Conservation (phyloP, 2,888 invertebrate species). For the Ornithoptera alexandrae region DNA sequence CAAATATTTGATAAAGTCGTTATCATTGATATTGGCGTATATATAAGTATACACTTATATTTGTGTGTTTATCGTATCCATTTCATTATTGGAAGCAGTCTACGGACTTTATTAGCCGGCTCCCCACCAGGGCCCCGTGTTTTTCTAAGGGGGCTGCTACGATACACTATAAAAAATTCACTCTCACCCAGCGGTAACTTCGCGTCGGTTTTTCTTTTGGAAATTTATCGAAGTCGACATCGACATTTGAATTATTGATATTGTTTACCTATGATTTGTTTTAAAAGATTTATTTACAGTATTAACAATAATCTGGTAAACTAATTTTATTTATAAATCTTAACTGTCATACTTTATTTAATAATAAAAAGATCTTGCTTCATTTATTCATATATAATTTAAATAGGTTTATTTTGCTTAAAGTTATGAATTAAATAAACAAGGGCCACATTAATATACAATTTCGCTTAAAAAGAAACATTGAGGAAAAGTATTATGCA, state of each 20-base stretch:
- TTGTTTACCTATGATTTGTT: conserved; percentile 28
- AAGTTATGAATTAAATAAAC: too few species aligned
- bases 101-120: conserved; percentile 66
- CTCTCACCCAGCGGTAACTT: conserved; percentile 45
- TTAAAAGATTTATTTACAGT: too few species aligned
- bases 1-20: background rate
- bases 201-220: conserved; percentile 56
- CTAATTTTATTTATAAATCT: too few species aligned
- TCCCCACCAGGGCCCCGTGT: conserved; percentile 61
- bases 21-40: background rate
- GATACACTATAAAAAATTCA: conserved; percentile 73
- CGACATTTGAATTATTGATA: conserved; percentile 52
- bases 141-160: conserved; percentile 64
- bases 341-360: too few species aligned
- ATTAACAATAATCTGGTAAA: too few species aligned
- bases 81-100: conserved; percentile 29
- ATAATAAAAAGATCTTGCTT: too few species aligned
- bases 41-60: background rate
- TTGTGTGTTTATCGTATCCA: conserved; percentile 32
- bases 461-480: too few species aligned
- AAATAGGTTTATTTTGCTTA: too few species aligned
- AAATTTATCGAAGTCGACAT: conserved; percentile 35
- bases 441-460: too few species aligned
- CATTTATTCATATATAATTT: too few species aligned
- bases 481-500: too few species aligned